Evolutionary conservation across 2,888 invertebrate genomes (phyloP), one percentile per base, ranked within the genome.

Genomic region (Trissoscelio sp.): DNA sequence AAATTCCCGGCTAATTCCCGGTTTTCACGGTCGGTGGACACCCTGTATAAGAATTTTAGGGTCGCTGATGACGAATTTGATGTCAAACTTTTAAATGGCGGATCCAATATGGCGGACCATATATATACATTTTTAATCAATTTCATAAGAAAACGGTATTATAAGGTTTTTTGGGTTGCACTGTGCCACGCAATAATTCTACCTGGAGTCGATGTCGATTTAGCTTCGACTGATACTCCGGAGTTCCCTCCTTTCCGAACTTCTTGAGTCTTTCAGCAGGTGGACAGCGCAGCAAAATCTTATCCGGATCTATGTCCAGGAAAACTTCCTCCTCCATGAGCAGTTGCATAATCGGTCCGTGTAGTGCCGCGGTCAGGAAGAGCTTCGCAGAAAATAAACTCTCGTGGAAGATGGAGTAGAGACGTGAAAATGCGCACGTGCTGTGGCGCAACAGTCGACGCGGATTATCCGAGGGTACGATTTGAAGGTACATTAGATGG

Each of bases 261-360:
- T 96, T 95, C 88, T 94, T 94, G 18, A 94, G 89, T n/a, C 90
- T 87, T 66, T 92, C 92, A 0, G 86, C 91, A 0, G 93, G 92
- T 34, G 94, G 92, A 87, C 95, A 95, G 82, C 93, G 92, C 70
- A 95, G 94, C 84, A 95, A 93, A 67, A 95, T 94, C 90, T 98
- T 98, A 82, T 96, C 95, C 0, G 97, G 97, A 92, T 99, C 98
- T 34, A 98, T 95, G 89, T 99, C 98, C 62, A 98, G 93, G 92
- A 96, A 97, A 92, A 95, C 95, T 89, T 98, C 98, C 88, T 97
- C 97, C 85, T 97, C 97, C 91, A 96, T 96, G 39, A 99, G 93
- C 48, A 99, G 94, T 66, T 96, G 94, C 94, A 98, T 96, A 58
- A 99, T 96, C 0, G 99, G 98, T 48, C 95, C 95, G 91, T 98